Evolutionary conservation across 2,888 invertebrate genomes (phyloP).

Genomic region (Alentia gelatinosa): DNA sequence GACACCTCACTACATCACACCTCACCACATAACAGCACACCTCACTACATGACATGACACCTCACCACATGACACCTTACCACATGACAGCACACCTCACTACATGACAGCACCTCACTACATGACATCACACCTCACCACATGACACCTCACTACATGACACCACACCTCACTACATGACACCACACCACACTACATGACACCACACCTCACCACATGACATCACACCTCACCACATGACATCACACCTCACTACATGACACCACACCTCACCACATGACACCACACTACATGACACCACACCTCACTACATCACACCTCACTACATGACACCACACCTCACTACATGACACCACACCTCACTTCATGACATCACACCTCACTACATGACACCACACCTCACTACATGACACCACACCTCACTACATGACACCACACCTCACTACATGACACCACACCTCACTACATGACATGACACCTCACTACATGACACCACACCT

Average conservation of each 20-base stretch:
- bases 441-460: neutral
- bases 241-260: constrained; percentile 32
- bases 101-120: no score
- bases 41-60: no score
- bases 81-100: no score
- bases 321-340: neutral
- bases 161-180: neutral
- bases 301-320: neutral
- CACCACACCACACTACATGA: neutral
- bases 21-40: no score
- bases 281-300: constrained; percentile 25
- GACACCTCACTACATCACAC: no score
- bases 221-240: neutral
- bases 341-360: neutral
- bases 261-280: constrained; percentile 32
- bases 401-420: no score
- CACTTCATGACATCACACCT: no score
- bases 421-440: neutral
- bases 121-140: no score
- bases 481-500: no score
- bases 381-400: no score
- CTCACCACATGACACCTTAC: no score
- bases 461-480: neutral
- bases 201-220: no score
- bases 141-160: constrained; percentile 68